A percentile compares a stretch with the other conserved stretches of the same genome.
Evolutionary conservation across 2,113 vertebrate genomes (phyloP).

Genomic region (Tilapia sparmanii): DNA sequence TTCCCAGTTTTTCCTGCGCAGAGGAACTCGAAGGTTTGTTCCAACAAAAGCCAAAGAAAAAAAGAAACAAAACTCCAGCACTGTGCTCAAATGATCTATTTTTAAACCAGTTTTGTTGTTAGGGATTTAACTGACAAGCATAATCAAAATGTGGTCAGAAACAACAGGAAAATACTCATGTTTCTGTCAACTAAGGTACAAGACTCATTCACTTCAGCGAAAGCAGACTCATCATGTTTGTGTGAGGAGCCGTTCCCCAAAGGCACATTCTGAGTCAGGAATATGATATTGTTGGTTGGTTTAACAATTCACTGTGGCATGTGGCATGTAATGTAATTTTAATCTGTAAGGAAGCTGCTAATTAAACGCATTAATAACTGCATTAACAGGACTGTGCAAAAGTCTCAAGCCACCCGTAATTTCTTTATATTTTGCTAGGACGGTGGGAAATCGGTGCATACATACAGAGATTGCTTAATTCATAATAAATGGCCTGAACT

Average conservation of each 20-base stretch:
- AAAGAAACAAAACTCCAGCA: not conserved
- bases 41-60: not conserved
- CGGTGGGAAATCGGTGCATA: not conserved
- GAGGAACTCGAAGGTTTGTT: not conserved
- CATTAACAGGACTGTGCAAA: not conserved
- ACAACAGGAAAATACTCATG: not conserved
- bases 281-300: not conserved
- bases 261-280: not conserved
- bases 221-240: not conserved
- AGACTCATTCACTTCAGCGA: not conserved
- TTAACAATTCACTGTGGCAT: not conserved
- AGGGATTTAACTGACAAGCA: not conserved
- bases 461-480: not conserved
- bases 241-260: not conserved
- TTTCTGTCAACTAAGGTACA: not conserved
- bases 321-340: not conserved
- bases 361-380: not conserved
- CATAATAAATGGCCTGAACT: not conserved
- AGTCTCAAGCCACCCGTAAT: not conserved
- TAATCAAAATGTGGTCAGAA: not conserved
- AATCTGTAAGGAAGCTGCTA: not conserved
- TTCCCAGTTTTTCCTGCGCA: not conserved
- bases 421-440: not conserved
- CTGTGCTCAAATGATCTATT: not conserved
- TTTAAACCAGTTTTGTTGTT: not conserved